phyloP scores from a whole-genome alignment of 1,140 invertebrate genomes.

The Drosophila repleta region DNA sequence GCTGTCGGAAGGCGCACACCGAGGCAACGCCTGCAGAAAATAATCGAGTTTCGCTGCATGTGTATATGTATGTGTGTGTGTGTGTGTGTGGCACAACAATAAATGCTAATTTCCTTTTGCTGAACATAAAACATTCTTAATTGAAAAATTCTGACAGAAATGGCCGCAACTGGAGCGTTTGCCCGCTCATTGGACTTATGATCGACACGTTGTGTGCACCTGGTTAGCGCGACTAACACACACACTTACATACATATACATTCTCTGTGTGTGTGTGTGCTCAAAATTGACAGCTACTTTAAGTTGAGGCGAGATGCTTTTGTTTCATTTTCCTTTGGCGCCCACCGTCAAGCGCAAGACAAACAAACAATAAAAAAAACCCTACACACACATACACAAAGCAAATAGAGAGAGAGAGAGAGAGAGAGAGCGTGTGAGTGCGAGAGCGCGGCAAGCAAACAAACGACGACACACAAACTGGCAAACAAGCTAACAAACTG shows the following conservation, averaged over 20 bases:
- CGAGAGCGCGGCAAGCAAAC: constrained; percentile 10
- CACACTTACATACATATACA: neutral
- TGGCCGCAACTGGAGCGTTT: constrained; percentile 21
- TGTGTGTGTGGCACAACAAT: constrained; percentile 58
- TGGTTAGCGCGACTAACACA: neutral
- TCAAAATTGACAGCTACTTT: constrained; percentile 77
- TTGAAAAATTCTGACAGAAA: constrained; percentile 74
- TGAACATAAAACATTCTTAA: constrained; percentile 70
- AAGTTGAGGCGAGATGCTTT: constrained; percentile 29
- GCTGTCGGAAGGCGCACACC: constrained; percentile 29
- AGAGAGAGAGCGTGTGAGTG: neutral
- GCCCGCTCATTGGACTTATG: constrained; percentile 10
- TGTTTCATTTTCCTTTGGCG: constrained; percentile 32
- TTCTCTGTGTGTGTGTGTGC: constrained; percentile 6
- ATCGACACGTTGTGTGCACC: constrained; percentile 21
- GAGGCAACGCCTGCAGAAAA: constrained; percentile 51
- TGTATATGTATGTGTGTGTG: constrained; percentile 8
- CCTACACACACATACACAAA: neutral
- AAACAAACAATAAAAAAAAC: constrained; percentile 22
- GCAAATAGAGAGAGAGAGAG: neutral
- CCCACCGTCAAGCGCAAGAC: constrained; percentile 36
- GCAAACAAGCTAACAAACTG: constrained; percentile 58
- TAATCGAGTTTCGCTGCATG: constrained; percentile 54
- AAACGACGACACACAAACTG: constrained; percentile 56
- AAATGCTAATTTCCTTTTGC: constrained; percentile 76